A percentile compares a stretch with the other conserved stretches of the same genome.
Conservation (phyloP, 2,797 vertebrate genomes). For the Meda fulgida region DNA sequence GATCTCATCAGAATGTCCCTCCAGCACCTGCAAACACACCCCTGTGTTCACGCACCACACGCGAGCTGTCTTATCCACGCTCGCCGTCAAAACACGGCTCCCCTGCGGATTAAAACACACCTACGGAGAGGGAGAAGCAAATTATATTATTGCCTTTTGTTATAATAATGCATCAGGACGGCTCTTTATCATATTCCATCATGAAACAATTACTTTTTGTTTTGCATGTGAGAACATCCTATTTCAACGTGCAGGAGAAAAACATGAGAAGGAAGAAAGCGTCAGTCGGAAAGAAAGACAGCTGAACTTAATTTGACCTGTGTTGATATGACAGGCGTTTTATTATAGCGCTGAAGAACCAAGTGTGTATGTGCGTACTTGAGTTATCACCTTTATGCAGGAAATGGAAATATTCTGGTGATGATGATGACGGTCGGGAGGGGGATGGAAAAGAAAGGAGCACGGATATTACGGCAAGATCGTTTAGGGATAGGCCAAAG, state of each 20-base stretch:
- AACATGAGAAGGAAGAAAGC: conserved; percentile 45
- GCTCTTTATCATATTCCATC: conserved; percentile 19
- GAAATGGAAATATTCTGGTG: conserved; percentile 43
- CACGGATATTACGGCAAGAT: conserved; percentile 43
- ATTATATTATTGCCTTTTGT: conserved; percentile 28
- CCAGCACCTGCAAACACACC: conserved; percentile 86
- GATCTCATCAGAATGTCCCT: conserved; percentile 91
- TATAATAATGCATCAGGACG: not conserved
- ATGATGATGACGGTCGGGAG: conserved; percentile 9
- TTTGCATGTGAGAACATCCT: conserved; percentile 9
- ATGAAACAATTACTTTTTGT: conserved; percentile 3
- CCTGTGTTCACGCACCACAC: conserved; percentile 91
- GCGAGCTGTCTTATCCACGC: conserved; percentile 89
- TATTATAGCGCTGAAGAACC: conserved; percentile 13
- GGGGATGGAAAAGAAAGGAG: conserved; percentile 12
- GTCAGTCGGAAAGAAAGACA: conserved; percentile 35
- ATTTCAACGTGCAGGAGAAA: conserved; percentile 3
- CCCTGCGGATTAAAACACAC: conserved; percentile 95
- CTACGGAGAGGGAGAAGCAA: conserved; percentile 66
- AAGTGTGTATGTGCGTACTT: conserved; percentile 31
- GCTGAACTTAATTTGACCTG: conserved; percentile 48
- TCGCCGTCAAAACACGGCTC: conserved; percentile 87
- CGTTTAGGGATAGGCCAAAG: conserved; percentile 30
- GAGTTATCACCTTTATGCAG: conserved; percentile 51
- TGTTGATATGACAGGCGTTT: conserved; percentile 42